Conservation (phyloP, 2,113 vertebrate genomes). For the Anser brachyrhynchus region DNA sequence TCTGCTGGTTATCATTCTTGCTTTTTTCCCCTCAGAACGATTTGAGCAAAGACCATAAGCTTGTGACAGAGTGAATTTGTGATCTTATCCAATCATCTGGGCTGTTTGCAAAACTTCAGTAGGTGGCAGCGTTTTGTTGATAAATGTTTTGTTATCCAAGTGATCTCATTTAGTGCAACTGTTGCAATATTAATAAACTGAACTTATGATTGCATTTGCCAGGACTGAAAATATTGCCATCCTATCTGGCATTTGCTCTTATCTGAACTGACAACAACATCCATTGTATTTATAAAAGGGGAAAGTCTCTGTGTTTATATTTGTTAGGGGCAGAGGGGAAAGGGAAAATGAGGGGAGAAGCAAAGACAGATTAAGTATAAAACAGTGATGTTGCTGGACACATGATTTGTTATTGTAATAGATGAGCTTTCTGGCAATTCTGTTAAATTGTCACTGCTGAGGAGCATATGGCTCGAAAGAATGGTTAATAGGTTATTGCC, state of each 20-base stretch:
- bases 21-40: slow-evolving; percentile 14
- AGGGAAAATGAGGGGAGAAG: not conserved
- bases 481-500: not conserved
- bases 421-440: not conserved
- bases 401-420: slow-evolving; percentile 31
- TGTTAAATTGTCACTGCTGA: not conserved
- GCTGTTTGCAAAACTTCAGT: slow-evolving; percentile 85
- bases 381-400: not conserved
- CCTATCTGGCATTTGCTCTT: slow-evolving; percentile 77
- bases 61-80: slow-evolving; percentile 81
- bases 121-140: slow-evolving; percentile 87
- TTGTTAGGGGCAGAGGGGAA: slow-evolving; percentile 25
- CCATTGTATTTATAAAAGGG: slow-evolving; percentile 62
- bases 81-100: slow-evolving; percentile 84
- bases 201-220: slow-evolving; percentile 80
- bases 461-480: not conserved
- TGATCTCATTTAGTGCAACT: slow-evolving; percentile 84
- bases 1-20: slow-evolving; percentile 75
- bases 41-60: slow-evolving; percentile 79
- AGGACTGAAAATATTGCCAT: slow-evolving; percentile 78
- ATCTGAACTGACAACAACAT: slow-evolving; percentile 80
- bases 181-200: slow-evolving; percentile 87
- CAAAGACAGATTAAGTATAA: slow-evolving; percentile 21
- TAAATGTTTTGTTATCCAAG: slow-evolving; percentile 85
- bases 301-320: slow-evolving; percentile 21